Evolutionary conservation across 23 tunicate species (phyloP).

Genomic region (Styela clava): DNA sequence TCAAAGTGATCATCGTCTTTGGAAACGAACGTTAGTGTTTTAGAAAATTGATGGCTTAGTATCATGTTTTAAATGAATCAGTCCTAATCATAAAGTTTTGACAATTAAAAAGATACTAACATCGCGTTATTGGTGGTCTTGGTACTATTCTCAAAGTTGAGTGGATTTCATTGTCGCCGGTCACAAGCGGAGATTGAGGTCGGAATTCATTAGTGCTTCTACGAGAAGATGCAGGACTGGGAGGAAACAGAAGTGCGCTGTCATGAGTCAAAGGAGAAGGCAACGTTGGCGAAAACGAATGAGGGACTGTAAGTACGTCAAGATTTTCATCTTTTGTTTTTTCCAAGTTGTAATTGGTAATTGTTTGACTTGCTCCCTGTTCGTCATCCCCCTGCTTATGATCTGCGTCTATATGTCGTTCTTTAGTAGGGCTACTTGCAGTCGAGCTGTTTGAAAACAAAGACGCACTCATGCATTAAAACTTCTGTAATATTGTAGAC

Average conservation of each 20-base stretch:
- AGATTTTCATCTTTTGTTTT: too few species aligned
- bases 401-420: neutral
- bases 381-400: too few species aligned
- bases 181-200: constrained; percentile 4
- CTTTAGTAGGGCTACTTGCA: neutral
- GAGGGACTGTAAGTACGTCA: neutral
- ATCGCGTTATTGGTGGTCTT: neutral
- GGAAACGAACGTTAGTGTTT: too few species aligned
- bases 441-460: neutral
- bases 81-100: too few species aligned
- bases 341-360: too few species aligned
- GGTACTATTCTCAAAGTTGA: neutral
- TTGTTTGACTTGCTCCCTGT: too few species aligned
- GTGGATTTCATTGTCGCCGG: neutral
- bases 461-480: neutral
- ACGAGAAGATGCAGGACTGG: neutral
- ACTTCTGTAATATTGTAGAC: neutral
- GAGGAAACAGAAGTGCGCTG: constrained; percentile 6
- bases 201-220: neutral
- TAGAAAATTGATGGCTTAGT: too few species aligned
- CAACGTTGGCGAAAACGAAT: neutral
- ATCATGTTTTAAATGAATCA: too few species aligned
- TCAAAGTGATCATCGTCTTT: too few species aligned
- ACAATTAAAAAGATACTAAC: too few species aligned
- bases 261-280: constrained; percentile 1